Conservation (phyloP, 2,797 vertebrate species). For the Trachops cirrhosus region DNA sequence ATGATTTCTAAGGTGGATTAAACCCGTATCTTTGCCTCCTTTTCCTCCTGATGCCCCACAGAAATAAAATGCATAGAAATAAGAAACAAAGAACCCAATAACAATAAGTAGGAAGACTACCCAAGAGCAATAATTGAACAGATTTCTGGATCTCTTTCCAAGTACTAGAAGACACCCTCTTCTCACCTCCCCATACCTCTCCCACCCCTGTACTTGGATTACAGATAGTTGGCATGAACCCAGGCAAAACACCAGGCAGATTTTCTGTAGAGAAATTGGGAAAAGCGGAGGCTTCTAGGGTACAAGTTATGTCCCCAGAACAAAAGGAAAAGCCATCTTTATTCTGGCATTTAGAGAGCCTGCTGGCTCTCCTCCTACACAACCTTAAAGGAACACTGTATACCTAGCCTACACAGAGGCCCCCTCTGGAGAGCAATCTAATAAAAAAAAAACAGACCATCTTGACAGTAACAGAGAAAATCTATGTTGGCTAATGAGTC, state of each 20-base stretch:
- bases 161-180: not conserved
- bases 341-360: not conserved
- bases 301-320: not conserved
- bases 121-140: not conserved
- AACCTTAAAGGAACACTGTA: not conserved
- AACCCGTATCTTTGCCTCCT: not conserved
- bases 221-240: not conserved
- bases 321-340: not conserved
- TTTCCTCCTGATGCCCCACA: slow-evolving; percentile 14
- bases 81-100: not conserved
- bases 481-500: not conserved
- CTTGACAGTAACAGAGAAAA: not conserved
- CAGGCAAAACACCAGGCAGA: not conserved
- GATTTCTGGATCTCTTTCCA: not conserved
- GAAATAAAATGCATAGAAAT: slow-evolving; percentile 35
- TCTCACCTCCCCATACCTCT: not conserved
- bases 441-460: not conserved
- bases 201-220: not conserved
- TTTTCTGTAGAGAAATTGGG: not conserved
- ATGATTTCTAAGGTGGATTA: not conserved
- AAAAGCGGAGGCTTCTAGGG: not conserved
- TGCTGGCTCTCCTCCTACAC: not conserved
- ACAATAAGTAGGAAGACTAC: not conserved
- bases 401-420: not conserved
- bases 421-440: not conserved